Percentiles rank a stretch among this genome's conserved stretches.
These are phyloP conservation scores for Sthenelais limicola DNA, from an alignment of 2,888 invertebrate genomes.

Conservation along the genomic window DNA sequence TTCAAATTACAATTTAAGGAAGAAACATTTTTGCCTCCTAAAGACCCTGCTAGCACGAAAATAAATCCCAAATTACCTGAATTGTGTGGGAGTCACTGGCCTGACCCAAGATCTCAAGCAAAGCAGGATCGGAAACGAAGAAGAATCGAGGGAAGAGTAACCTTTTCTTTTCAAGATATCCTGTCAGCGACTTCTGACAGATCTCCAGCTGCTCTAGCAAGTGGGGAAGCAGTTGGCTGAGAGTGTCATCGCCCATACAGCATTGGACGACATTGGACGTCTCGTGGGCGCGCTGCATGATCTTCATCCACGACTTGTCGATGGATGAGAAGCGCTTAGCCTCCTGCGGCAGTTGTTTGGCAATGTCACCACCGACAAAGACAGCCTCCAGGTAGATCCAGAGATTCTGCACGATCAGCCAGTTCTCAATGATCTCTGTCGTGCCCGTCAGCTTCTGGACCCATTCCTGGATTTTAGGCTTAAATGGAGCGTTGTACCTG, in stretches of 20 bases:
- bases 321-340: constrained; percentile 86
- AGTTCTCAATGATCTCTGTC: constrained; percentile 95
- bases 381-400: constrained; percentile 99
- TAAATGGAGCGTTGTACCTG: constrained; percentile 95
- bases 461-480: constrained; percentile 98
- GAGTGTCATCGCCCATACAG: constrained; percentile 94
- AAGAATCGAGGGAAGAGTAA: constrained; percentile 71
- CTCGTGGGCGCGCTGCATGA: constrained; percentile 90
- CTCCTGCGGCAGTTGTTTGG: constrained; percentile 88
- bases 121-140: constrained; percentile 73
- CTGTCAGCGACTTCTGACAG: constrained; percentile 96
- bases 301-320: constrained; percentile 98
- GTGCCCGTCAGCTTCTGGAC: constrained; percentile 94
- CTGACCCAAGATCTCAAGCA: constrained; percentile 73
- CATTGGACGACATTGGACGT: constrained; percentile 94
- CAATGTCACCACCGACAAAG: constrained; percentile 98
- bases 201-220: constrained; percentile 95
- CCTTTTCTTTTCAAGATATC: constrained; percentile 69
- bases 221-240: constrained; percentile 92
- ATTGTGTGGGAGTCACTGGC: constrained; percentile 73
- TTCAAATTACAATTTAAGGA: too few relatives aligned
- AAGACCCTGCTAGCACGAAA: too few relatives aligned
- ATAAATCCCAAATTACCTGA: too few relatives aligned
- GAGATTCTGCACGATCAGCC: constrained; percentile 98
- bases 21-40: too few relatives aligned